phyloP scores from a whole-genome alignment of 2,797 vertebrate genomes.

The Helicolenus hilgendorfi region DNA sequence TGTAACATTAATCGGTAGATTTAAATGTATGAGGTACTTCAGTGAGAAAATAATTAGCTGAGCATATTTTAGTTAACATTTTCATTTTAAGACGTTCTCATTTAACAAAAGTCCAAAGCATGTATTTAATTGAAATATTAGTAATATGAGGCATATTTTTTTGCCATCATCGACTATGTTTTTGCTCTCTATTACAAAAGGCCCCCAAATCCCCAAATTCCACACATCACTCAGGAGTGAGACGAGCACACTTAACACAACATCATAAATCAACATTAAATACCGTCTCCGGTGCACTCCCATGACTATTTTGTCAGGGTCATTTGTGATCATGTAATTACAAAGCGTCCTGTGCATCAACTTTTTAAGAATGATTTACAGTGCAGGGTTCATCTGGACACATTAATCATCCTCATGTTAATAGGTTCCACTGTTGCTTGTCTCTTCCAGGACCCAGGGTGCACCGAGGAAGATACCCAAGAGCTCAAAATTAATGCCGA shows the following conservation, averaged over 20 bases:
- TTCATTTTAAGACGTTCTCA: neutral
- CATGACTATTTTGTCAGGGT: conserved; percentile 71
- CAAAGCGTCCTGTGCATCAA: conserved; percentile 58
- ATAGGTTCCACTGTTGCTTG: conserved; percentile 67
- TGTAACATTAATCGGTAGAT: conserved; percentile 3
- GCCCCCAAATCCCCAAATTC: neutral
- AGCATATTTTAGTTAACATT: neutral
- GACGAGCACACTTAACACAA: conserved; percentile 6
- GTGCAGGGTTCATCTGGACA: conserved; percentile 64
- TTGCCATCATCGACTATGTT: neutral
- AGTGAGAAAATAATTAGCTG: conserved; percentile 2
- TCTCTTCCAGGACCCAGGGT: conserved; percentile 60
- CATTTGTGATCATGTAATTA: conserved; percentile 80
- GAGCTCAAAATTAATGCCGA: conserved; percentile 62
- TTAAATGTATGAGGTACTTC: conserved; percentile 1
- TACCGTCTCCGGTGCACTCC: conserved; percentile 47
- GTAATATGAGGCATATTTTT: neutral
- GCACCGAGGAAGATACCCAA: conserved; percentile 64
- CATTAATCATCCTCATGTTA: conserved; percentile 80
- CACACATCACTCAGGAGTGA: conserved; percentile 5
- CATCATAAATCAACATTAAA: conserved; percentile 73
- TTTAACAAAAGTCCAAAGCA: neutral
- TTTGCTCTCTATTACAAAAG: neutral
- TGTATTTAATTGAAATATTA: neutral
- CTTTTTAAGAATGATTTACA: conserved; percentile 82